Conservation (phyloP, 2,888 invertebrate species). For the Camponotus fellah region DNA sequence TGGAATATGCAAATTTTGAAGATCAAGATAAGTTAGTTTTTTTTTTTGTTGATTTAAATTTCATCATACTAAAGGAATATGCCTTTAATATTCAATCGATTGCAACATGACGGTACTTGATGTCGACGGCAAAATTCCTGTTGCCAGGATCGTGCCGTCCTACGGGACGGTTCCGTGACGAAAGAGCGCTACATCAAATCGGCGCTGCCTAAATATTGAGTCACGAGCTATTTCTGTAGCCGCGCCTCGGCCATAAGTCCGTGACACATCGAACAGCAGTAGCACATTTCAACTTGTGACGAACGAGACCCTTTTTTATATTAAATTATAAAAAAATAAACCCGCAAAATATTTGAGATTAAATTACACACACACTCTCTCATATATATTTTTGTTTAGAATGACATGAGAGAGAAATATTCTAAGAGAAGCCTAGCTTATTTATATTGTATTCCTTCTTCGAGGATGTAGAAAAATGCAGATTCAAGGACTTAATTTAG, state of each 20-base stretch:
- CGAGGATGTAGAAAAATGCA: background rate
- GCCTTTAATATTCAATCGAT: background rate
- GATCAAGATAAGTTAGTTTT: background rate
- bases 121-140: slow-evolving; percentile 4
- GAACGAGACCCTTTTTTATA: background rate
- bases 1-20: background rate
- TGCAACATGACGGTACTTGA: background rate
- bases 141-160: slow-evolving; percentile 9
- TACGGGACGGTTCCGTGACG: slow-evolving; percentile 41
- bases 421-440: background rate
- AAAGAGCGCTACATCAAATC: slow-evolving; percentile 64
- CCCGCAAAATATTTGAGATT: background rate
- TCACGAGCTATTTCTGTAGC: slow-evolving; percentile 78
- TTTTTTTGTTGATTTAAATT: background rate
- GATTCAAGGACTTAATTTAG: background rate
- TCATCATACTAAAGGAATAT: background rate
- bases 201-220: slow-evolving; percentile 79
- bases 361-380: background rate
- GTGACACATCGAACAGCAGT: slow-evolving; percentile 46
- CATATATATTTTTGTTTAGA: background rate
- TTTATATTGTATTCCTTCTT: background rate
- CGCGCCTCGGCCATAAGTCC: slow-evolving; percentile 46
- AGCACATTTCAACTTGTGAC: slow-evolving; percentile 16
- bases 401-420: background rate
- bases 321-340: slow-evolving; percentile 6